Base-by-base conservation (phyloP, 2,113 vertebrate genomes). In the Parotia lawesii region DNA sequence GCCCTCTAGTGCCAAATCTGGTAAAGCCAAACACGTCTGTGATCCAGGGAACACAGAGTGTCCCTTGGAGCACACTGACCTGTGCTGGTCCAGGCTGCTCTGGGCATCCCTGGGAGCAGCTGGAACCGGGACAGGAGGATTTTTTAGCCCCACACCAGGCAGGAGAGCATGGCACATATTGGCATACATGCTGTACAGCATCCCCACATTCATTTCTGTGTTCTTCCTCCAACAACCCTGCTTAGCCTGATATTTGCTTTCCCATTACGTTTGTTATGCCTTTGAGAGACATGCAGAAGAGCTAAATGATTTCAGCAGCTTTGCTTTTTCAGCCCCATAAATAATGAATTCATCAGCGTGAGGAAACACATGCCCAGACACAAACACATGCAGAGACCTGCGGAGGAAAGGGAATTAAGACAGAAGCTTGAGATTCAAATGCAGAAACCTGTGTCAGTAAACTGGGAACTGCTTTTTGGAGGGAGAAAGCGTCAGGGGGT, bases 1-100 rank as follows among this genome's bases (percentile, higher is more conserved):
- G 93, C 94, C 94, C 91, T 94, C 94, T 96, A 91, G 91, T 89
- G 94, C 87, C 70, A 61, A 42, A 56, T 58, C 69, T 44, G 80
- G 61, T 64, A 38, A 44, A 81, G 42, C 38, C 8, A 3, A 54
- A 3, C 16, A 2, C 9, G 2, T 21, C 6, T 0, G 4, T 15
- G 67, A 70, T 54, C 6, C 87, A 25, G 64, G 45, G 29, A 66
- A 4, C 11, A 1, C 33, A 5, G 51, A 51, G 51, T 47, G 27
- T 65, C 70, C n/a, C 42, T 24, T 57, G 40, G 50, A 72, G 40
- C 67, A 12, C 5, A 0, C 33, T 23, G 67, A 29, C 6, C 48
- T 6, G 42, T 29, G 47, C 74, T 25, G 20, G 27, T 4, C 24
- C 6, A 4, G 47, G 64, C 56, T 85, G 77, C 70, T 56, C 47